These are phyloP conservation scores for Malurus melanocephalus DNA, from an alignment of 2,113 vertebrate species.

Conservation along the genomic window DNA sequence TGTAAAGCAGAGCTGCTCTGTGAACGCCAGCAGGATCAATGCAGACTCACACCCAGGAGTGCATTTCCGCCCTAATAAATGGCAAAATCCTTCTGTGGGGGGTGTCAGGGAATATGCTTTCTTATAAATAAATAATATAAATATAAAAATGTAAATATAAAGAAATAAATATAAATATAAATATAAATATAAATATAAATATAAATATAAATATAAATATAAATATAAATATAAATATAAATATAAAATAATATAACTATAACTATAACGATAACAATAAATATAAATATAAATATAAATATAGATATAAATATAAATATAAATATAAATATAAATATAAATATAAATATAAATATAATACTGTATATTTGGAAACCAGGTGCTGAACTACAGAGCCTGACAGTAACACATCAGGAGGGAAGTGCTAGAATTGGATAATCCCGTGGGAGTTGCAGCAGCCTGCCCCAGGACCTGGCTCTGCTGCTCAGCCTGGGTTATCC, in stretches of 20 bases:
- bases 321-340: too few relatives aligned
- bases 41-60: not conserved
- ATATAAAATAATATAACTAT: too few relatives aligned
- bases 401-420: rapidly evolving
- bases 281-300: too few relatives aligned
- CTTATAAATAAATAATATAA: not conserved
- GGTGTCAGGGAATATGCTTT: not conserved
- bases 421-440: not conserved
- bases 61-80: not conserved
- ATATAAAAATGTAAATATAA: too few relatives aligned
- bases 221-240: too few relatives aligned
- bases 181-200: too few relatives aligned
- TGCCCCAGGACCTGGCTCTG: not conserved
- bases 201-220: too few relatives aligned
- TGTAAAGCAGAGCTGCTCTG: not conserved
- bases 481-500: not conserved
- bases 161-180: too few relatives aligned
- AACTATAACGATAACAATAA: too few relatives aligned
- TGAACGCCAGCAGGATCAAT: not conserved
- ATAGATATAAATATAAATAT: too few relatives aligned
- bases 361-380: not conserved
- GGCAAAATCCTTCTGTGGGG: not conserved
- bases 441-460: not conserved
- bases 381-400: not conserved
- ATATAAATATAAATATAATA: too few relatives aligned